A percentile compares a stretch with the other conserved stretches of the same genome.
These are phyloP conservation scores for Lerista edwardsae DNA, from an alignment of 2,797 vertebrate genomes.

Conservation along the genomic window DNA sequence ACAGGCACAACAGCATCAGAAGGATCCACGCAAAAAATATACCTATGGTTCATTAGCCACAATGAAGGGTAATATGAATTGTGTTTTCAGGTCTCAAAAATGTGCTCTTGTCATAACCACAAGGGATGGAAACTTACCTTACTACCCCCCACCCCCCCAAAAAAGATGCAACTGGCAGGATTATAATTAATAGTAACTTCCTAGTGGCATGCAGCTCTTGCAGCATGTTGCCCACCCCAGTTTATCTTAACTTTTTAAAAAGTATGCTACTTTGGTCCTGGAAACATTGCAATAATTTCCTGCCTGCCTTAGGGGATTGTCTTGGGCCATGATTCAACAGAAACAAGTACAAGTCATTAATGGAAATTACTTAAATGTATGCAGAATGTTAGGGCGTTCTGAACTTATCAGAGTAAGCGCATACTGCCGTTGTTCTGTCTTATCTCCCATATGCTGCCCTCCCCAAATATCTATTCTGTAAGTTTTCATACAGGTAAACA, in stretches of 20 bases:
- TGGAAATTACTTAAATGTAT: slow-evolving; percentile 1
- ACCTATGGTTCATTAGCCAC: neutral
- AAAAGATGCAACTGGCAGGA: neutral
- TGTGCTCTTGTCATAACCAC: neutral
- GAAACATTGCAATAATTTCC: neutral
- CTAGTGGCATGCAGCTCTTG: neutral
- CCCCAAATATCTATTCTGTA: too few species aligned
- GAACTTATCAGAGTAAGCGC: too few species aligned
- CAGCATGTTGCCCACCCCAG: neutral
- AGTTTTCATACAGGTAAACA: too few species aligned
- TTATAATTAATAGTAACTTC: neutral
- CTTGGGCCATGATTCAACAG: slow-evolving; percentile 14
- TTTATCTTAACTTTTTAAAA: neutral
- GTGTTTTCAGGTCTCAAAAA: neutral
- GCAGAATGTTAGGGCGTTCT: neutral
- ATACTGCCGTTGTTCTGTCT: too few species aligned
- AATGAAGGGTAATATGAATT: neutral
- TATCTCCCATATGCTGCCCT: too few species aligned
- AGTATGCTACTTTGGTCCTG: neutral
- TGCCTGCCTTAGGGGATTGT: neutral
- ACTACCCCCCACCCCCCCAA: too few species aligned
- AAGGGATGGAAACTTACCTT: neutral
- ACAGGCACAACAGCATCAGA: too few species aligned
- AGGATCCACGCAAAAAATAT: too few species aligned
- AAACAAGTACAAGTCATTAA: neutral